A percentile compares a stretch with the other conserved stretches of the same genome.
These are phyloP conservation scores for Drosophila littoralis DNA, from an alignment of 1,140 invertebrate species.

Conservation along the genomic window DNA sequence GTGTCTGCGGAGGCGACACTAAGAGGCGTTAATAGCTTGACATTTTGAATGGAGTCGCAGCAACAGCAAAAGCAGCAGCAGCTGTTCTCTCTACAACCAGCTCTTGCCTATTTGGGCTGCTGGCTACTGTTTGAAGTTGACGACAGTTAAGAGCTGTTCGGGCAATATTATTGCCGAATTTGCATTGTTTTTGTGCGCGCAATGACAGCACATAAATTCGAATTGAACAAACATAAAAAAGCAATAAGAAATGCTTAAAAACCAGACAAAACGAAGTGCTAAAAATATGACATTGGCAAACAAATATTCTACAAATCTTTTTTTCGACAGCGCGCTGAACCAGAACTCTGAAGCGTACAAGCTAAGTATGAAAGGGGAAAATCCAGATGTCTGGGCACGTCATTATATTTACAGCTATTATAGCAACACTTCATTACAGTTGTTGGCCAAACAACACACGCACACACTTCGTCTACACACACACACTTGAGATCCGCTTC, in stretches of 20 bases:
- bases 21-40: slow-evolving; percentile 81
- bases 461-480: background rate
- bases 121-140: slow-evolving; percentile 64
- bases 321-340: slow-evolving; percentile 54
- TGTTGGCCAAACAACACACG: slow-evolving; percentile 53
- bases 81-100: background rate
- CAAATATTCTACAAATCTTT: slow-evolving; percentile 9
- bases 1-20: slow-evolving; percentile 80
- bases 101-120: slow-evolving; percentile 61
- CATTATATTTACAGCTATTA: slow-evolving; percentile 60
- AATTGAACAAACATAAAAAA: slow-evolving; percentile 25
- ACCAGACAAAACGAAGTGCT: slow-evolving; percentile 48
- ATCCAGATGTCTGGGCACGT: slow-evolving; percentile 43
- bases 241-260: slow-evolving; percentile 40
- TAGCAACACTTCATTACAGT: slow-evolving; percentile 45
- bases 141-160: slow-evolving; percentile 26
- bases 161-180: slow-evolving; percentile 41
- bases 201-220: slow-evolving; percentile 44
- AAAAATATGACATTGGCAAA: slow-evolving; percentile 47
- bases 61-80: slow-evolving; percentile 14
- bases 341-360: slow-evolving; percentile 46
- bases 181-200: slow-evolving; percentile 28
- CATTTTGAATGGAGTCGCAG: slow-evolving; percentile 69
- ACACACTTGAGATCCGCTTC: slow-evolving; percentile 36
- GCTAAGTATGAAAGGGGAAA: slow-evolving; percentile 8